A percentile compares a stretch with the other conserved stretches of the same genome.
These are phyloP conservation scores for Eremophila alpestris DNA, from an alignment of 2,797 vertebrate species.

Conservation along the genomic window DNA sequence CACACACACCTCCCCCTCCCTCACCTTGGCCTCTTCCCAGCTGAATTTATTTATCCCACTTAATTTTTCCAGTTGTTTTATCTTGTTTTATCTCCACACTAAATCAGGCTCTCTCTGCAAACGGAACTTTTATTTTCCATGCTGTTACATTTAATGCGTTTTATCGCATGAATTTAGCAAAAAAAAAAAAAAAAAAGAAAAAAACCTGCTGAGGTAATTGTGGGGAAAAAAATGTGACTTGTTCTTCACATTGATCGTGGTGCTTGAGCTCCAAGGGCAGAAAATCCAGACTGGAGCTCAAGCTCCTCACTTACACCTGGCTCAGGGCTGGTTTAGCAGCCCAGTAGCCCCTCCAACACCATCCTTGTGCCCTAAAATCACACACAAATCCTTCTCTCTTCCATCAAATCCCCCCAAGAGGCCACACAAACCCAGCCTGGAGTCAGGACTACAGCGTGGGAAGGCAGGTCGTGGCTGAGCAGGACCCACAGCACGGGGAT, in stretches of 20 bases:
- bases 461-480: neutral
- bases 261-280: neutral
- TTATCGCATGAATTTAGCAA: conserved; percentile 31
- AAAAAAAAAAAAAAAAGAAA: neutral
- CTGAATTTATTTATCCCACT: conserved; percentile 40
- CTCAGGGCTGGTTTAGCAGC: neutral
- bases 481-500: neutral
- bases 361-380: fast-evolving
- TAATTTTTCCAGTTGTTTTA: conserved; percentile 44
- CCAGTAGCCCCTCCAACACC: neutral
- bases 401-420: neutral
- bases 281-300: neutral
- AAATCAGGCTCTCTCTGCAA: conserved; percentile 14
- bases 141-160: conserved; percentile 54
- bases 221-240: neutral
- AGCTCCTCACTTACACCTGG: neutral
- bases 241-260: neutral
- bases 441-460: fast-evolving
- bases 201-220: neutral
- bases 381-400: neutral
- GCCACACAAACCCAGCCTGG: neutral
- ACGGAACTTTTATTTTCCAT: conserved; percentile 38
- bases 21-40: neutral
- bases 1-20: neutral
- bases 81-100: conserved; percentile 40